Base-by-base conservation (phyloP, 2,113 vertebrate species). In the Strix uralensis region DNA sequence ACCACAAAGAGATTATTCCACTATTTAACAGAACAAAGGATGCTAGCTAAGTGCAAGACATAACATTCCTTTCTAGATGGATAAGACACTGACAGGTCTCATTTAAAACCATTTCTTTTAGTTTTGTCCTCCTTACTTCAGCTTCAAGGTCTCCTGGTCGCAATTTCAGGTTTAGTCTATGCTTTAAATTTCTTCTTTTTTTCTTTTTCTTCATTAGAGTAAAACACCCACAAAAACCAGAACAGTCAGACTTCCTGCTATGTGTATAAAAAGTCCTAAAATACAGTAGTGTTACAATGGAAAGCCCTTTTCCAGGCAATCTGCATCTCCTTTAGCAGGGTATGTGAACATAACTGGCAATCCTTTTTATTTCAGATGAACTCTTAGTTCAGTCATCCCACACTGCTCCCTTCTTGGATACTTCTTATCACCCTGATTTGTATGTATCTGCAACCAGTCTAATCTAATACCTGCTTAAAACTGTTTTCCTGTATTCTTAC, bases 1-100 rank as follows among this genome's bases (percentile, higher is more conserved):
- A 8, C 72, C 59, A 92, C 75, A 89, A 94, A 89, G 83, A 95
- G 55, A 91, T 77, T 92, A 86, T 90, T 88, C 38, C 49, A 42
- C 51, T 92, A 46, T 84, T 91, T 94, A 91, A 94, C 46, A 78
- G 83, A 95, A 94, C 91, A 95, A 95, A 89, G 61, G 59, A 94
- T 78, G 75, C n/a, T 66, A 77, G 79, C 58, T 42, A 86, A 85
- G 49, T 69, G 30, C 55, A 69, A 94, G 59, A 74, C 55, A 58
- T 34, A 93, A 67, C 42, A 74, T 84, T 87, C 26, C 73, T 84
- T 89, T 91, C 89, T 79, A 89, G 84, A 95, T 80, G 54, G 73
- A 10, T 59, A 92, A 86, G 51, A 81, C 36, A 84, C 16, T 63
- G 65, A 63, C 52, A 84, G 61, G 27, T 74, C 87, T 89, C 26